Evolutionary conservation across 2,113 vertebrate species (phyloP).

Genomic region (Oreamnos americanus): DNA sequence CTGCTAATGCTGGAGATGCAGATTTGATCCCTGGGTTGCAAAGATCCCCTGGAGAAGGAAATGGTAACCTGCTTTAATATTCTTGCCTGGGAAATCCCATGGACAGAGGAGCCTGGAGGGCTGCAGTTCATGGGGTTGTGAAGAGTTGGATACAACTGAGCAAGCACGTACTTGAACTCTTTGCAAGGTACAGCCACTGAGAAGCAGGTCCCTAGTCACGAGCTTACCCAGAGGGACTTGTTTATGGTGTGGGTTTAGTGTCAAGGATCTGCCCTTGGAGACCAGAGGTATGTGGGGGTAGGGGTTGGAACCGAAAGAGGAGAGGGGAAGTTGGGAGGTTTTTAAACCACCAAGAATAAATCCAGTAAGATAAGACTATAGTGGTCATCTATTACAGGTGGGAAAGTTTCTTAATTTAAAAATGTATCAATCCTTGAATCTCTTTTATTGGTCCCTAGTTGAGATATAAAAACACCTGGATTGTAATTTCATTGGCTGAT

Average conservation of each 20-base stretch:
- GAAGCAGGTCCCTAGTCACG: background rate
- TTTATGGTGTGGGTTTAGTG: slow-evolving; percentile 72
- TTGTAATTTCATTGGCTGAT: background rate
- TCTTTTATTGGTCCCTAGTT: background rate
- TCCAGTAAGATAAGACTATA: slow-evolving; percentile 44
- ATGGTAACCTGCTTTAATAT: background rate
- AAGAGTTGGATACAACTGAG: background rate
- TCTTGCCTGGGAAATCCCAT: background rate
- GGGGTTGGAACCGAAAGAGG: rapidly evolving
- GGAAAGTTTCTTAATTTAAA: slow-evolving; percentile 59
- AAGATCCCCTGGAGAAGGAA: background rate
- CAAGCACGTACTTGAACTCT: rapidly evolving
- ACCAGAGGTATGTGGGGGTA: slow-evolving; percentile 73
- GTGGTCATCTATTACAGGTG: slow-evolving; percentile 71
- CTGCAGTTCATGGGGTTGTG: background rate
- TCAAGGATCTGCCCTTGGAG: slow-evolving; percentile 71
- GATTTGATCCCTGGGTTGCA: background rate
- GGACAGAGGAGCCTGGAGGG: background rate
- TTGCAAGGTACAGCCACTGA: background rate
- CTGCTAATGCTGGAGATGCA: background rate
- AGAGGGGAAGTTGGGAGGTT: slow-evolving; percentile 51
- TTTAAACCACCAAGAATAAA: slow-evolving; percentile 72
- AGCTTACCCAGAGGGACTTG: slow-evolving; percentile 54
- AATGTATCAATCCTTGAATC: slow-evolving; percentile 16
- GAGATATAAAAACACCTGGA: background rate